phyloP scores from a whole-genome alignment of 1,140 invertebrate species.

The Scaptomyza graminum region DNA sequence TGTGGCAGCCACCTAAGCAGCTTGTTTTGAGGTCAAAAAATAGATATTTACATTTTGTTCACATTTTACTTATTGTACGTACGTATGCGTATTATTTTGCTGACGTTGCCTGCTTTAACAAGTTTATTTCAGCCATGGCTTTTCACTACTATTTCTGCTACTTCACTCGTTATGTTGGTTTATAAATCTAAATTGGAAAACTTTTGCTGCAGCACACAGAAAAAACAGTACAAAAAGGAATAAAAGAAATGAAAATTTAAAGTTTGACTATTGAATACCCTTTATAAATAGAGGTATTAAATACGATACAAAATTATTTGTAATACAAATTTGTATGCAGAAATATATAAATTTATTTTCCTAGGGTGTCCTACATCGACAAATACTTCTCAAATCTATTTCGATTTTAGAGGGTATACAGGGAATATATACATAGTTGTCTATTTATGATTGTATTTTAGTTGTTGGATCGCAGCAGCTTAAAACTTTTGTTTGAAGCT shows the following conservation, averaged over 20 bases:
- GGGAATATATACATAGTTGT: not conserved
- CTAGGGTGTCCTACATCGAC: not conserved
- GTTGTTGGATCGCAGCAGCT: conserved; percentile 10
- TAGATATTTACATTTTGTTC: conserved; percentile 20
- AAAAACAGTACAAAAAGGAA: not conserved
- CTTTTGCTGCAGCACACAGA: conserved; percentile 29
- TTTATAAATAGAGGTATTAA: not conserved
- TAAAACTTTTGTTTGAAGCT: conserved; percentile 37
- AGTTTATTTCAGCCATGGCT: not conserved
- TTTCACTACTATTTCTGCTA: conserved; percentile 3
- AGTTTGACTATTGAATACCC: conserved; percentile 4
- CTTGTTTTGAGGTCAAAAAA: conserved; percentile 9
- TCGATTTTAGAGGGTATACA: not conserved
- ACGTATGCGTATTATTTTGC: no score
- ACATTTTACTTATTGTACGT: conserved; percentile 1
- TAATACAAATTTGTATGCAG: not conserved
- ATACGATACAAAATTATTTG: no score
- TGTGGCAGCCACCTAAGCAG: conserved; percentile 4
- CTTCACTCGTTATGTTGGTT: conserved; percentile 24
- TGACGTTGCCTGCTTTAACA: conserved; percentile 4
- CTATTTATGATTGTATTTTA: conserved; percentile 36
- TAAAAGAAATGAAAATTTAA: not conserved
- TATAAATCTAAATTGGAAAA: conserved; percentile 69
- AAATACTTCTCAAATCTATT: not conserved
- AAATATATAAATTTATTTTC: not conserved